Percentiles rank a stretch among this genome's conserved stretches.
Conservation (phyloP, 1,140 invertebrate species). For the Cyclina sinensis region DNA sequence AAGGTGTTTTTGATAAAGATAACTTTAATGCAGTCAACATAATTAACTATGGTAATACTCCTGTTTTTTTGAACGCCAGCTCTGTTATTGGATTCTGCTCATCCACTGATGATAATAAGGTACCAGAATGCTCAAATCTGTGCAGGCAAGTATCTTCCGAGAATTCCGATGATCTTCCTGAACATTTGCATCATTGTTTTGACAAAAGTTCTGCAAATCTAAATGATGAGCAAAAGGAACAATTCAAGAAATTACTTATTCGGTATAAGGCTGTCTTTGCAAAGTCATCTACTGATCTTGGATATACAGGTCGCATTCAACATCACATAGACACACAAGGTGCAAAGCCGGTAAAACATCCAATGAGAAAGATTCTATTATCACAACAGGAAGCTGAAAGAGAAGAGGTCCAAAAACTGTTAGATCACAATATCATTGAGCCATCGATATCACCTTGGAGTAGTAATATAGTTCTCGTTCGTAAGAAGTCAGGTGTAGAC, state of each 20-base stretch:
- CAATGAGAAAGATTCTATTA: neutral
- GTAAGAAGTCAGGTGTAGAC: neutral
- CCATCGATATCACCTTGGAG: slow-evolving; percentile 1
- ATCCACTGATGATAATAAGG: neutral
- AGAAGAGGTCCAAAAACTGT: neutral
- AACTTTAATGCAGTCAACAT: neutral
- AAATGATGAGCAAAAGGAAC: neutral
- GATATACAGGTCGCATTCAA: neutral
- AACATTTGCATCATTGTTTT: neutral
- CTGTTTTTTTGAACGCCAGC: neutral
- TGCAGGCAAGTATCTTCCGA: neutral
- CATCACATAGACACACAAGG: neutral
- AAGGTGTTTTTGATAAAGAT: neutral
- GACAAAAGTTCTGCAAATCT: neutral
- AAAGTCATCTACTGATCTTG: neutral
- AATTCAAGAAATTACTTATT: neutral
- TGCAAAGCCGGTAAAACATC: neutral
- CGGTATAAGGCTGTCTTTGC: neutral
- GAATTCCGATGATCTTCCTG: neutral
- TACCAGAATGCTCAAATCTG: neutral
- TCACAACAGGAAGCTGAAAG: neutral
- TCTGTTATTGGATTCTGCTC: neutral
- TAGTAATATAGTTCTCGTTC: slow-evolving; percentile 3
- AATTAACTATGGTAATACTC: neutral
- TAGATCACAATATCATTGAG: no score